Conservation (phyloP, 30 jellyfish, hydroid and myxozoan species). For the Haliclystus octoradiatus region DNA sequence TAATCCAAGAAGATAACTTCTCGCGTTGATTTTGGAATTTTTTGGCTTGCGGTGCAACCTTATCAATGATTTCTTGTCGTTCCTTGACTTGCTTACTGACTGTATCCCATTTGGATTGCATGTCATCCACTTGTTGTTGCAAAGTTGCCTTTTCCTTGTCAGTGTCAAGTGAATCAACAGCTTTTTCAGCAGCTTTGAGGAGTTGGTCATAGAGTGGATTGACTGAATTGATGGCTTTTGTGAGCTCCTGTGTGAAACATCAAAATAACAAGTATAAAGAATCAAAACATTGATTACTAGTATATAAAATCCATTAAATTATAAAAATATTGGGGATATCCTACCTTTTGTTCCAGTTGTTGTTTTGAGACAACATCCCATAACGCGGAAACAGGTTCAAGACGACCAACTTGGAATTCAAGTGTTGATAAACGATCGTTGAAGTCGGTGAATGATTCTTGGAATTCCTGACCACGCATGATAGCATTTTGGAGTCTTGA, state of each 20-base stretch:
- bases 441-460: slow-evolving; percentile 44
- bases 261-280: neutral
- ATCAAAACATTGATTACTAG: neutral
- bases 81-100: slow-evolving; percentile 25
- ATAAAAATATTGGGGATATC: neutral
- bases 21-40: slow-evolving; percentile 23
- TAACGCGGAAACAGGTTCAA: slow-evolving; percentile 35
- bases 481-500: slow-evolving; percentile 45
- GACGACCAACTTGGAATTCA: slow-evolving; percentile 52
- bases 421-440: slow-evolving; percentile 43
- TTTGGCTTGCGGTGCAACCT: slow-evolving; percentile 49
- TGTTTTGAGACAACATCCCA: slow-evolving; percentile 51
- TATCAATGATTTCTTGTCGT: slow-evolving; percentile 38
- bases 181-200: slow-evolving; percentile 37
- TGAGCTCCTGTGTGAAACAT: slow-evolving; percentile 19
- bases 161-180: slow-evolving; percentile 21
- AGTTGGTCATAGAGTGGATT: slow-evolving; percentile 67
- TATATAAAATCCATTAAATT: neutral
- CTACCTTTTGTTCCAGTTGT: slow-evolving; percentile 41
- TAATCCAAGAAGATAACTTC: slow-evolving; percentile 35
- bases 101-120: slow-evolving; percentile 45
- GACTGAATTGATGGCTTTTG: slow-evolving; percentile 34
- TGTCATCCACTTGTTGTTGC: slow-evolving; percentile 29
- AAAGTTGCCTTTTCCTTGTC: slow-evolving; percentile 41
- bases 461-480: slow-evolving; percentile 49